Evolutionary conservation across 2,888 invertebrate species (phyloP), one percentile per base, ranked within the genome.

Genomic region (Nemapogon koenigi): DNA sequence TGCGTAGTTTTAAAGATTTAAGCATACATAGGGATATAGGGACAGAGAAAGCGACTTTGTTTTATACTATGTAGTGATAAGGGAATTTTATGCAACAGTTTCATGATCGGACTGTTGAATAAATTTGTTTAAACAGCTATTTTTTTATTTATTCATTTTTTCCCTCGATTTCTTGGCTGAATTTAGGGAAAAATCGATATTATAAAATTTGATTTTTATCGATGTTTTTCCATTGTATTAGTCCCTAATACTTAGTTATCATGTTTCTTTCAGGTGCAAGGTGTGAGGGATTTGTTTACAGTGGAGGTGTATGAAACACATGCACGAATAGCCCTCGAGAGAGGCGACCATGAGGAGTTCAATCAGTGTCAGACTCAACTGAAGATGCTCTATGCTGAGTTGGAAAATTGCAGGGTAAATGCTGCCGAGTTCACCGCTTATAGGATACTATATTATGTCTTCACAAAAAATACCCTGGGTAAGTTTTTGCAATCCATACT

Each of bases 331-430:
- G 97, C 98, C 35, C 82, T 99, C 64, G 98, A 99, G 68, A 97
- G 93, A 75, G 94, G 95, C 37, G 99, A 99, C 62, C 96, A 97
- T 64, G 97, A 97, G 61, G 99, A 99, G 66, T 99, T 98, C 63
- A 99, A 99, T 81, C 98, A 99, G 69, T 99, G 99, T 63, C 99
- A 99, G 76, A 96, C 97, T 10, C 99, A 99, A 75, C 81, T 99
- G 38, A 94, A 94, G 81, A 91, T 94, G 84, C 83, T 99, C 19
- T 99, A 99, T 65, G 73, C 85, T 46, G 93, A 94, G 66, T 71
- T 90, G 43, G 88, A 87, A 19, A 82, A 86, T 16, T 53, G 65
- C 41, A 83, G 82, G 43, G 80, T 78, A 35, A 92, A 97, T 80
- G 82, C 86, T 44, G 83, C 90, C 46, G 99, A 99, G 73, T 99